These are phyloP conservation scores for Pseudochirops corinnae DNA, from an alignment of 2,797 vertebrate species.

Conservation along the genomic window DNA sequence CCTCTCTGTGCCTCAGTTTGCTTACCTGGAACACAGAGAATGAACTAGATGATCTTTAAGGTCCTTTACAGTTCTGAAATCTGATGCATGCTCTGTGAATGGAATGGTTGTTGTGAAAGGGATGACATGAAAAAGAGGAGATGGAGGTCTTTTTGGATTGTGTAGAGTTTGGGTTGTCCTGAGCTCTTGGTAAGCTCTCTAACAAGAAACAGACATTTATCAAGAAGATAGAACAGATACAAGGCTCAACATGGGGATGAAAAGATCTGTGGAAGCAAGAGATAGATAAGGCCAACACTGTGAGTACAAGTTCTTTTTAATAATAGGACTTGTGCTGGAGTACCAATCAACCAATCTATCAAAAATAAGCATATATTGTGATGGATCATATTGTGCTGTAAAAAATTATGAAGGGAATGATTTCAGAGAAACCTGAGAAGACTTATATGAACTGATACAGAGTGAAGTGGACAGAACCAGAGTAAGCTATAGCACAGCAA, in stretches of 20 bases:
- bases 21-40: not conserved
- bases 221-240: not conserved
- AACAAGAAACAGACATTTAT: constrained; percentile 20
- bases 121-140: constrained; percentile 17
- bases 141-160: constrained; percentile 31
- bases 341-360: not conserved
- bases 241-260: not conserved
- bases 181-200: not conserved
- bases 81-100: not conserved
- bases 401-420: not conserved
- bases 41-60: not conserved
- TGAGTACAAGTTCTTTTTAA: not conserved
- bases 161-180: constrained; percentile 5
- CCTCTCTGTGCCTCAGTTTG: not conserved
- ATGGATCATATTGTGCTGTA: not conserved
- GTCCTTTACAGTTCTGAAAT: not conserved
- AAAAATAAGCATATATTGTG: not conserved
- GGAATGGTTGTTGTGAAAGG: not conserved
- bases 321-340: not conserved
- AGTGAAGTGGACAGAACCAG: not conserved
- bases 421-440: not conserved
- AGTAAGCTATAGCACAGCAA: not conserved
- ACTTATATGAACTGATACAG: not conserved
- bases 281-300: not conserved
- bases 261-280: not conserved